phyloP scores from a whole-genome alignment of 2,888 invertebrate species.

The Trimorus sp. region DNA sequence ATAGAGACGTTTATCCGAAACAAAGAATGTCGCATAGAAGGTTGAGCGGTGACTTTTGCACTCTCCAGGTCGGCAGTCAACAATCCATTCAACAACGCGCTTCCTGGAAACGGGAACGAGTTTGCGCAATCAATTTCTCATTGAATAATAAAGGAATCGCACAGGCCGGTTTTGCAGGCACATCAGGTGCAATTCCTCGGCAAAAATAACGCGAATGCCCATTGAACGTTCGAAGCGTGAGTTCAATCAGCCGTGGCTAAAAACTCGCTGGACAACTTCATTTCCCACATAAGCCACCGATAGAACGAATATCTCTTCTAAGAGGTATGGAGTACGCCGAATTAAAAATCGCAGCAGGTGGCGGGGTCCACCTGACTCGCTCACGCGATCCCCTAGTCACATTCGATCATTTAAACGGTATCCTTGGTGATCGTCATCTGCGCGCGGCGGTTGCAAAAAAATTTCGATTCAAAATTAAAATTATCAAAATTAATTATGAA shows the following conservation, averaged over 20 bases:
- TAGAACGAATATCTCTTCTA: slow-evolving; percentile 58
- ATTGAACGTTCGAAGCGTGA: slow-evolving; percentile 34
- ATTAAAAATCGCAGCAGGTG: slow-evolving; percentile 53
- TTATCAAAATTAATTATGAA: slow-evolving; percentile 54
- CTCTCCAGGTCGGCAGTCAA: slow-evolving; percentile 16
- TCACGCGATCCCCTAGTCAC: slow-evolving; percentile 59
- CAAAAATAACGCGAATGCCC: slow-evolving; percentile 57
- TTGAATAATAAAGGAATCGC: slow-evolving; percentile 58
- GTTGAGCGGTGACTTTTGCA: slow-evolving; percentile 8
- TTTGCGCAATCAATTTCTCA: slow-evolving; percentile 41
- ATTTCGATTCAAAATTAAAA: slow-evolving; percentile 58
- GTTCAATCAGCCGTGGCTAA: slow-evolving; percentile 55
- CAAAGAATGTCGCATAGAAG: too few species aligned
- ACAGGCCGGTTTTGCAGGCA: slow-evolving; percentile 48
- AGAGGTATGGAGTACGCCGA: slow-evolving; percentile 60
- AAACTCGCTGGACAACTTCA: slow-evolving; percentile 64
- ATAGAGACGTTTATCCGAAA: too few species aligned
- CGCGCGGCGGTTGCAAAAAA: slow-evolving; percentile 33
- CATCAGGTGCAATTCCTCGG: slow-evolving; percentile 38
- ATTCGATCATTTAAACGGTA: slow-evolving; percentile 62
- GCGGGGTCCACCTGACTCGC: slow-evolving; percentile 63
- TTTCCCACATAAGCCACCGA: slow-evolving; percentile 60
- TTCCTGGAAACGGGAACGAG: slow-evolving; percentile 38
- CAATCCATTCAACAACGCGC: slow-evolving; percentile 37
- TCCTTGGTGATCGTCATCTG: slow-evolving; percentile 38